Percentiles rank a stretch among this genome's conserved stretches.
These are phyloP conservation scores for Monopterus albus DNA, from an alignment of 2,113 vertebrate species.

Conservation along the genomic window DNA sequence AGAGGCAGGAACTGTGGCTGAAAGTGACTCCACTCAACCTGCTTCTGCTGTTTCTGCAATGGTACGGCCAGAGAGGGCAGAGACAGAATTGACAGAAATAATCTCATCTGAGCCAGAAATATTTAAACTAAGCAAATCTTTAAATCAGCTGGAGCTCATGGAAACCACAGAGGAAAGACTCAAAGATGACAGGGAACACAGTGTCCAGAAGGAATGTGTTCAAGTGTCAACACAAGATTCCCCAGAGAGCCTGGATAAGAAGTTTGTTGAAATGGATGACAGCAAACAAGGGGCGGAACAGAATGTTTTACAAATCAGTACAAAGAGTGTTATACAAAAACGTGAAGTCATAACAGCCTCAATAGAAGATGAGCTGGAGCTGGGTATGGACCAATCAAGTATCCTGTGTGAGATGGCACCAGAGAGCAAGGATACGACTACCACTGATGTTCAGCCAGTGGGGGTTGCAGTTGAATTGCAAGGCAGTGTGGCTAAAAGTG, in stretches of 20 bases:
- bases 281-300: too few relatives aligned
- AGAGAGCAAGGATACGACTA: background rate
- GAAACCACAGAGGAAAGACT: slow-evolving; percentile 3
- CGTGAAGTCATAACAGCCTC: too few relatives aligned
- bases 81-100: slow-evolving; percentile 6
- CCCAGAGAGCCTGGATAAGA: background rate
- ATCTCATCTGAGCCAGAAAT: background rate
- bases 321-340: too few relatives aligned
- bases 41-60: background rate
- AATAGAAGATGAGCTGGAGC: background rate
- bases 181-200: background rate
- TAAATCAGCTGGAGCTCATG: background rate
- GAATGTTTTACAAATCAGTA: too few relatives aligned
- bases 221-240: background rate
- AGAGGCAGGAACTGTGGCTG: background rate
- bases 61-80: background rate
- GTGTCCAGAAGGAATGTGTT: background rate
- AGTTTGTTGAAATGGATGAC: background rate
- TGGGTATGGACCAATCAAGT: too few relatives aligned
- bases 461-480: too few relatives aligned
- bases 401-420: background rate
- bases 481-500: background rate
- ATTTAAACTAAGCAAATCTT: background rate
- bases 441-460: background rate
- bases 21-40: slow-evolving; percentile 7